Conservation (phyloP, 2,797 vertebrate species). For the Rallus crepitans region DNA sequence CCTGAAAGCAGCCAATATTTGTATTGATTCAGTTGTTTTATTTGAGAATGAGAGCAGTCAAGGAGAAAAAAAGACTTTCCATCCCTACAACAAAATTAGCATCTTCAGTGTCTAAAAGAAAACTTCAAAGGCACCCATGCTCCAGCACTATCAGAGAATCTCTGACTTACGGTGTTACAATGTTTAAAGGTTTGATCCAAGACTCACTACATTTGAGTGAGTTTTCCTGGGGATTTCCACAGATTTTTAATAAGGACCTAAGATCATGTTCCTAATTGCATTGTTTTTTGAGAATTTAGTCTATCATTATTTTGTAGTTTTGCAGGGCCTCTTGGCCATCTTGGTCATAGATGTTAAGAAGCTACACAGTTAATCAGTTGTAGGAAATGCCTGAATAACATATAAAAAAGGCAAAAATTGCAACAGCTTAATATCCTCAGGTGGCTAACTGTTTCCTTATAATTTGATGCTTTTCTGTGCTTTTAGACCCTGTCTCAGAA, state of each 20-base stretch:
- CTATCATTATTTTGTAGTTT: neutral
- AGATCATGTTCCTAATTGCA: neutral
- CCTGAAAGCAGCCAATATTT: slow-evolving; percentile 43
- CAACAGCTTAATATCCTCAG: neutral
- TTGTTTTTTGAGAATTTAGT: neutral
- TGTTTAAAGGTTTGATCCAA: neutral
- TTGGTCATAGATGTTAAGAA: neutral
- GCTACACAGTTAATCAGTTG: neutral
- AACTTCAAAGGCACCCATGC: neutral
- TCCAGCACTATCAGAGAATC: neutral
- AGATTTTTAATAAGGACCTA: neutral
- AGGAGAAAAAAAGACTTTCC: neutral
- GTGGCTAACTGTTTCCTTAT: neutral
- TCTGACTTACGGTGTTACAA: neutral
- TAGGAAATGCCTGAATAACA: neutral
- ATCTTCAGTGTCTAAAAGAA: neutral
- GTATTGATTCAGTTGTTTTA: slow-evolving; percentile 40
- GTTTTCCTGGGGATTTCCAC: neutral
- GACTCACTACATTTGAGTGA: neutral
- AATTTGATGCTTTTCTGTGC: neutral
- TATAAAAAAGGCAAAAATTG: neutral
- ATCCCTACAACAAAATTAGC: neutral
- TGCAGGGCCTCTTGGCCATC: neutral
- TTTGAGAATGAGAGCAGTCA: slow-evolving; percentile 11
- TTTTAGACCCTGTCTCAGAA: neutral